Evolutionary conservation across 2,113 vertebrate genomes (phyloP).

Genomic region (Protomyctophum bolini): DNA sequence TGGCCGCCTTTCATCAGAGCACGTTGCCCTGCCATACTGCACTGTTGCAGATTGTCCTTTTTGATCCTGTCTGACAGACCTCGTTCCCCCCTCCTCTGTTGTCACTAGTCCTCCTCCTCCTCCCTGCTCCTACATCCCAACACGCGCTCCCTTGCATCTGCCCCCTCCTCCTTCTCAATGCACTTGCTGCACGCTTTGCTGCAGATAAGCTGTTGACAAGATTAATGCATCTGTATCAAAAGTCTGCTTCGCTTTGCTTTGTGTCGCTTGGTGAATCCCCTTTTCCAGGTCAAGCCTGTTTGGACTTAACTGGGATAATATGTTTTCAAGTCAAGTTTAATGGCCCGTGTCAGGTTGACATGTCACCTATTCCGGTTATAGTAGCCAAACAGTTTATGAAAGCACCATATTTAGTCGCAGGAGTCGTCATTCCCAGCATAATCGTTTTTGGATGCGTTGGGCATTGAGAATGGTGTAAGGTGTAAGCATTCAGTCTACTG

Average conservation of each 20-base stretch:
- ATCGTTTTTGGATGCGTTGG: too few relatives aligned
- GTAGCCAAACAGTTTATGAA: too few relatives aligned
- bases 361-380: conserved; percentile 12
- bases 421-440: too few relatives aligned
- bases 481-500: too few relatives aligned
- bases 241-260: conserved; percentile 68
- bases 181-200: conserved; percentile 57
- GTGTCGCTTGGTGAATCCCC: conserved; percentile 67
- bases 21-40: background rate
- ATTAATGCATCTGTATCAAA: conserved; percentile 77
- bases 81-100: background rate
- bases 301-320: conserved; percentile 69
- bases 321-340: conserved; percentile 71
- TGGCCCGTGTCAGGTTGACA: conserved; percentile 21
- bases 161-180: background rate
- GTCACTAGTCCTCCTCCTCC: background rate
- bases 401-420: too few relatives aligned
- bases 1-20: too few relatives aligned
- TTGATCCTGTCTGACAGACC: conserved; percentile 44
- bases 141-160: too few relatives aligned
- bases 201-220: conserved; percentile 75
- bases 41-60: conserved; percentile 68
- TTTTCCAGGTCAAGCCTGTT: conserved; percentile 75
- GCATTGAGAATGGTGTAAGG: too few relatives aligned
- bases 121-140: background rate